phyloP scores from a whole-genome alignment of 1,140 invertebrate species.

The Psix sp. region DNA sequence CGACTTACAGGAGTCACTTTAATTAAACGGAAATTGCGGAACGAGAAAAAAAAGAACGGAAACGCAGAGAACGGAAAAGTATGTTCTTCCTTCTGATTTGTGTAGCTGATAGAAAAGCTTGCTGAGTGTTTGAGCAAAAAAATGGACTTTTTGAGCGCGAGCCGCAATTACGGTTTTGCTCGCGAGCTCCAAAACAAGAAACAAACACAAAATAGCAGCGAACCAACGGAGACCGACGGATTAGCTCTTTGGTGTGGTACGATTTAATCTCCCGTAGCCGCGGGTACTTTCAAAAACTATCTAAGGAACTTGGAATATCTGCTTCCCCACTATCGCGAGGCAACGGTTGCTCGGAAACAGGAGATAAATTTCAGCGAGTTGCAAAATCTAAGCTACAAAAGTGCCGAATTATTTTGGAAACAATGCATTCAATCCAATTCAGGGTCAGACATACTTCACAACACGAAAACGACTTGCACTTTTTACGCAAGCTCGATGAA shows the following conservation, averaged over 20 bases:
- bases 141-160: conserved; percentile 16
- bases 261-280: conserved; percentile 71
- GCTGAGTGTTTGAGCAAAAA: no score
- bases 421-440: no score
- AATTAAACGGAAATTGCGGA: conserved; percentile 19
- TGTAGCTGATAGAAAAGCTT: no score
- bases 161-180: conserved; percentile 42
- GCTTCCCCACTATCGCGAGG: conserved; percentile 24
- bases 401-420: no score
- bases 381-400: no score
- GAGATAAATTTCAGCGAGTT: no score
- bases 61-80: no score
- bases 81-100: no score
- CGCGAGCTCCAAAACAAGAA: conserved; percentile 21
- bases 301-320: conserved; percentile 42
- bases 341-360: conserved; percentile 12
- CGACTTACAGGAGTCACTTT: conserved; percentile 14
- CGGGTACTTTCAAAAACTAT: conserved; percentile 65
- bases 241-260: conserved; percentile 71
- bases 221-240: conserved; percentile 46
- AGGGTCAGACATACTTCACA: no score
- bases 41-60: conserved; percentile 3
- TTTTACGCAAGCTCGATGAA: no score
- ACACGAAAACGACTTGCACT: no score
- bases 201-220: conserved; percentile 40